Evolutionary conservation across 1,140 invertebrate species (phyloP).

Genomic region (Drosophila nasuta): DNA sequence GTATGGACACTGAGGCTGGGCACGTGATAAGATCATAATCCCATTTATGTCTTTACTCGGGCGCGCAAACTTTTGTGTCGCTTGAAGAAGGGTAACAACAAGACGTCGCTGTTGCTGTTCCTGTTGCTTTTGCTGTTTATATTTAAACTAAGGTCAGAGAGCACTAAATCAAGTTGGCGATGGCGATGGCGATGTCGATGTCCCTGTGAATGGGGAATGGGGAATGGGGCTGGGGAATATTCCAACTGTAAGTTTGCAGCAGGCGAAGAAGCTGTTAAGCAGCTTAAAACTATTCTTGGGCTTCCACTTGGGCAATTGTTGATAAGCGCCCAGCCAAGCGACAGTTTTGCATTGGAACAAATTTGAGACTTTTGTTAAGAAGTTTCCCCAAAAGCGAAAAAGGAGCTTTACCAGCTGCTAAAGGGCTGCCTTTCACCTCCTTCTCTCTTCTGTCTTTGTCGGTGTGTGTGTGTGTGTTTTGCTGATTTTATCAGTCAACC

Average conservation of each 20-base stretch:
- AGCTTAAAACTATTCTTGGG: conserved; percentile 80
- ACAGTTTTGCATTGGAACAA: conserved; percentile 81
- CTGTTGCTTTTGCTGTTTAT: conserved; percentile 79
- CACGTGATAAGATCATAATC: conserved; percentile 85
- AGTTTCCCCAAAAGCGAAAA: conserved; percentile 45
- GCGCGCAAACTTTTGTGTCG: conserved; percentile 69
- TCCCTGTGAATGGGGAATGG: neutral
- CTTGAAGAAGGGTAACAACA: conserved; percentile 39
- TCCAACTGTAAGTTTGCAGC: conserved; percentile 15
- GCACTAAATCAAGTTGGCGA: conserved; percentile 84
- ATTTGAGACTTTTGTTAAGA: conserved; percentile 79
- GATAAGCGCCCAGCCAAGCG: conserved; percentile 78
- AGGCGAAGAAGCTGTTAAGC: conserved; percentile 79
- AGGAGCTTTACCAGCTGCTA: conserved; percentile 37
- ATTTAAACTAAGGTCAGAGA: conserved; percentile 84
- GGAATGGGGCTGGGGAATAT: neutral
- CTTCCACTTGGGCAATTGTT: conserved; percentile 72
- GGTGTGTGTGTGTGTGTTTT: conserved; percentile 3
- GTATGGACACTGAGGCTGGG: conserved; percentile 36
- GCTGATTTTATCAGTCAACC: conserved; percentile 61
- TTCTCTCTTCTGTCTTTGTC: too few species aligned
- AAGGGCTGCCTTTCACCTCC: neutral
- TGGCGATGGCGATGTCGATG: neutral
- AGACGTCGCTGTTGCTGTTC: conserved; percentile 38
- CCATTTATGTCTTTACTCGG: conserved; percentile 84